Evolutionary conservation across 1,140 invertebrate species (phyloP).

Genomic region (Aplysia californica): DNA sequence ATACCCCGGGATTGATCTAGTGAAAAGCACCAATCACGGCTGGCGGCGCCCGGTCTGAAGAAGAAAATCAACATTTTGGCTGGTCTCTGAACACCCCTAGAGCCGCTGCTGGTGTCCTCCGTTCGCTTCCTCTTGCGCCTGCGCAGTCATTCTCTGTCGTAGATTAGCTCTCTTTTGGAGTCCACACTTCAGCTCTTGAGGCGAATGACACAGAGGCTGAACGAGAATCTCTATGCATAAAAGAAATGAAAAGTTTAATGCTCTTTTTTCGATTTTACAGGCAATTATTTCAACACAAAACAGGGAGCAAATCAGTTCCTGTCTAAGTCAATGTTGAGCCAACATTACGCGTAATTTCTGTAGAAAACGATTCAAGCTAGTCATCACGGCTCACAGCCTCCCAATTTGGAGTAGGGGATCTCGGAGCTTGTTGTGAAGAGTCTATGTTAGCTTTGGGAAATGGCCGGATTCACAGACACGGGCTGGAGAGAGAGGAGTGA

Average conservation of each 20-base stretch:
- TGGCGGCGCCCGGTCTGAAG: not conserved
- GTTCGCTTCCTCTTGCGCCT: too few relatives aligned
- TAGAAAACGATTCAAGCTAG: not conserved
- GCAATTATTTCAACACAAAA: slow-evolving; percentile 12
- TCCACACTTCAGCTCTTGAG: too few relatives aligned
- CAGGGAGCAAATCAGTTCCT: not conserved
- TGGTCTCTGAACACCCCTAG: not conserved
- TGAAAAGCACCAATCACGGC: slow-evolving; percentile 16
- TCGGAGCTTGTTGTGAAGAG: too few relatives aligned
- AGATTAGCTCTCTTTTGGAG: too few relatives aligned
- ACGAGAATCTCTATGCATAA: not conserved
- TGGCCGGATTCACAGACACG: too few relatives aligned
- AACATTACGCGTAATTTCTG: slow-evolving; percentile 1
- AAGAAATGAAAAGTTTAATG: not conserved
- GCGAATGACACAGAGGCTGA: not conserved
- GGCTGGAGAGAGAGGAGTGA: too few relatives aligned
- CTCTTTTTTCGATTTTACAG: slow-evolving; percentile 8
- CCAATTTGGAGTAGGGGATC: too few relatives aligned
- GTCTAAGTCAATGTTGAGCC: not conserved
- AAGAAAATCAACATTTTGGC: not conserved
- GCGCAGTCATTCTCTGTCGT: too few relatives aligned
- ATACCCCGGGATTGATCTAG: not conserved
- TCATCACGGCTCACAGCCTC: too few relatives aligned
- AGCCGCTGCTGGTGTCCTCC: not conserved
- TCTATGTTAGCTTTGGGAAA: too few relatives aligned